Evolutionary conservation across 1,140 invertebrate genomes (phyloP), one percentile per base, ranked within the genome.

Genomic region (Heliothis subflexa): DNA sequence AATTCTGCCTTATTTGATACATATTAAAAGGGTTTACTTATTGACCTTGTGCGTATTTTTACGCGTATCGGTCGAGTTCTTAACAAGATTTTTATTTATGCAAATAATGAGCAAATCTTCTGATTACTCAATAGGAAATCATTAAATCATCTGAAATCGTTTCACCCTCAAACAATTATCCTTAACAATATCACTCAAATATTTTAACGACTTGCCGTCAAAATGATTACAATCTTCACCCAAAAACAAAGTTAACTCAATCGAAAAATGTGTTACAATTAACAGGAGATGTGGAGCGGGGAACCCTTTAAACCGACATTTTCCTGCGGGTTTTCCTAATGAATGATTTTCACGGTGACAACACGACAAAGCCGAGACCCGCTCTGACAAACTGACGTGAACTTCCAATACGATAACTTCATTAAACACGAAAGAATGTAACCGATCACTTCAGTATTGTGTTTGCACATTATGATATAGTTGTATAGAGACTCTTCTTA

Each of bases 251-350:
- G 74, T 81, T 76, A 70, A 78, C 55, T 78, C 76, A 77, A 73
- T 80, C 70, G 78, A 71, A 80, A 83, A 81, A 83, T 81, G 81
- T 88, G 73, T 81, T 71, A 84, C 78, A 88, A 88, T 90, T 88
- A 89, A 88, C 78, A 71, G 50, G 57, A 73, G 68, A 83, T 83
- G 75, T 87, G 80, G 78, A 83, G 86, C 86, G 84, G 80, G 79
- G 86, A 85, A 87, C 89, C 87, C 85, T 86, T 87, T 88, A 82
- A 81, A 78, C 83, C 80, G 78, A 62, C 85, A 82, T 87, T 90
- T 89, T 90, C 88, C 87, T 89, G 81, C 80, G 85, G 88, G 85
- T 88, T 89, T 88, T 86, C 89, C 89, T 84, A 88, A 88, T 88
- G 89, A 84, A 68, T 88, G 86, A 88, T 81, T 90, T 85, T 85